Evolutionary conservation across 2,797 vertebrate species (phyloP).

Genomic region (Pempheris klunzingeri): DNA sequence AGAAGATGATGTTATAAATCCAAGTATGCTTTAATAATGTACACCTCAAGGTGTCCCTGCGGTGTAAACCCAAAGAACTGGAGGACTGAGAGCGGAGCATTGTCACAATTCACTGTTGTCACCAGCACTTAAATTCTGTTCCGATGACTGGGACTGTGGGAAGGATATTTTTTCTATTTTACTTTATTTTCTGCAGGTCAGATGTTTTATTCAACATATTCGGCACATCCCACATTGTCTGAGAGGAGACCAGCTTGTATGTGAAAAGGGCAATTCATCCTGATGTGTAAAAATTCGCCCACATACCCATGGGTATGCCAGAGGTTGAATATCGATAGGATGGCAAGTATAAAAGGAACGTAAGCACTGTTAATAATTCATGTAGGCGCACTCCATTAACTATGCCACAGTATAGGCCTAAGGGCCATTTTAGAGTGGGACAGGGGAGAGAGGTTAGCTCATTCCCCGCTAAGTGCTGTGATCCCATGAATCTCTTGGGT

Average conservation of each 20-base stretch:
- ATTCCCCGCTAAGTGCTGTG: slow-evolving; percentile 66
- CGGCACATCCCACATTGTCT: slow-evolving; percentile 55
- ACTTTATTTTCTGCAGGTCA: slow-evolving; percentile 41
- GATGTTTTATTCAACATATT: slow-evolving; percentile 69
- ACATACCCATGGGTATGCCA: slow-evolving; percentile 68
- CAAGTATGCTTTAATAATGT: slow-evolving; percentile 71
- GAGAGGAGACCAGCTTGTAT: slow-evolving; percentile 50
- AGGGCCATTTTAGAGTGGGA: slow-evolving; percentile 71
- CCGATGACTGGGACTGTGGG: slow-evolving; percentile 50
- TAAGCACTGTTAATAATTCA: slow-evolving; percentile 83
- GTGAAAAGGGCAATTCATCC: slow-evolving; percentile 64
- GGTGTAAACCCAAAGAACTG: slow-evolving; percentile 50
- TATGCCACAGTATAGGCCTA: slow-evolving; percentile 71
- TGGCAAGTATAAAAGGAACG: slow-evolving; percentile 76
- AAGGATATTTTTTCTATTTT: slow-evolving; percentile 27
- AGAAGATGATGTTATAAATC: slow-evolving; percentile 76
- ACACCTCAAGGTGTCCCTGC: slow-evolving; percentile 74
- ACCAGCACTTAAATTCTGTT: slow-evolving; percentile 50
- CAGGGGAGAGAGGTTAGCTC: slow-evolving; percentile 71
- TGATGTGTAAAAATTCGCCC: slow-evolving; percentile 69
- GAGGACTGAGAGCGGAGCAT: slow-evolving; percentile 27
- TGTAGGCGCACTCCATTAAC: slow-evolving; percentile 79
- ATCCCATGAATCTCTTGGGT: slow-evolving; percentile 62
- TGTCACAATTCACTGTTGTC: slow-evolving; percentile 61
- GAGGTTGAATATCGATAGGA: slow-evolving; percentile 78